Percentiles rank a stretch among this genome's conserved stretches.
These are phyloP conservation scores for Epinotia brunnichana DNA, from an alignment of 2,888 invertebrate species.

Conservation along the genomic window DNA sequence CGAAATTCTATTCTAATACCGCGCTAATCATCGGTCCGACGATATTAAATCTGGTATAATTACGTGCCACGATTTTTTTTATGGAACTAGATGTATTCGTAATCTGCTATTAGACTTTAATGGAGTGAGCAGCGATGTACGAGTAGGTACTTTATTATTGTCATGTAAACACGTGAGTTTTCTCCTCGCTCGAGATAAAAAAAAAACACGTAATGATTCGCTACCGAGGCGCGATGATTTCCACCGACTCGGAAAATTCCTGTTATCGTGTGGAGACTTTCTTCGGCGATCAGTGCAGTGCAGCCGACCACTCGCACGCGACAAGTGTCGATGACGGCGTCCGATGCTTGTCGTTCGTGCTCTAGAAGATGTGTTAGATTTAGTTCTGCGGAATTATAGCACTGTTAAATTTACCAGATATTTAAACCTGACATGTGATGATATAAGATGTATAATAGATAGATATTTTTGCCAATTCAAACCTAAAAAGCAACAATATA, in stretches of 20 bases:
- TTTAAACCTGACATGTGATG: background rate
- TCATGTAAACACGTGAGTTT: slow-evolving; percentile 61
- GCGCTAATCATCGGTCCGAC: slow-evolving; percentile 19
- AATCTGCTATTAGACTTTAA: background rate
- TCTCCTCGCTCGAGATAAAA: slow-evolving; percentile 65
- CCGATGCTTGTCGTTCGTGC: background rate
- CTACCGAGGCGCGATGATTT: slow-evolving; percentile 73
- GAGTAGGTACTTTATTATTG: slow-evolving; percentile 44
- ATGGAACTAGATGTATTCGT: background rate
- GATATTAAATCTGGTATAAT: slow-evolving; percentile 25
- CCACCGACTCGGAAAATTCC: slow-evolving; percentile 82
- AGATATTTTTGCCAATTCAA: background rate
- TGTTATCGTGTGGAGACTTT: slow-evolving; percentile 77
- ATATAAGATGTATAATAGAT: too few species aligned
- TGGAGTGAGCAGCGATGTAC: slow-evolving; percentile 15
- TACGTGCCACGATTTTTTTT: background rate
- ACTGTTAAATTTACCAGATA: too few species aligned
- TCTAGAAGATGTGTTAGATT: background rate
- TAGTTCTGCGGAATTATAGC: background rate
- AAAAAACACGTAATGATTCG: slow-evolving; percentile 76
- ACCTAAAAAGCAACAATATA: background rate
- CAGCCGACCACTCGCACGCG: slow-evolving; percentile 48
- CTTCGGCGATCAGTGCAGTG: slow-evolving; percentile 67
- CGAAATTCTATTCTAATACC: slow-evolving; percentile 38
- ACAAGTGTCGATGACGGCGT: background rate